Evolutionary conservation across 1,140 invertebrate species (phyloP).

Genomic region (Uloborus diversus): DNA sequence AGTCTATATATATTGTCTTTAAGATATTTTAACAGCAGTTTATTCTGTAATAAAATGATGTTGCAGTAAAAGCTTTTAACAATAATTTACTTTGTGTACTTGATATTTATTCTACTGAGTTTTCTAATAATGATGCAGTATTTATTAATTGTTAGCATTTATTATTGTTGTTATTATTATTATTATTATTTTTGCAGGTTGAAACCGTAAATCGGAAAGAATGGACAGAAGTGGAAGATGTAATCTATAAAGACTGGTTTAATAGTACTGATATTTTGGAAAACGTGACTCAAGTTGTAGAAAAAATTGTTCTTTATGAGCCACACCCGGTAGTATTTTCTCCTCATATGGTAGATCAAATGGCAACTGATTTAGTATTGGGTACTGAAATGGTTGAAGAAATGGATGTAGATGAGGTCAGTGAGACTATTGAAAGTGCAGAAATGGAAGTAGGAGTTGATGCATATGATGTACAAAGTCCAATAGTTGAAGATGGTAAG

Average conservation of each 20-base stretch:
- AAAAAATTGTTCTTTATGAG: constrained; percentile 65
- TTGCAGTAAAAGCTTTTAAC: too few species aligned
- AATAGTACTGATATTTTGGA: constrained; percentile 78
- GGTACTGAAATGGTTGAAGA: constrained; percentile 74
- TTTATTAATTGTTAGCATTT: too few species aligned
- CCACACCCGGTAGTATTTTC: too few species aligned
- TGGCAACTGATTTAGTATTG: too few species aligned
- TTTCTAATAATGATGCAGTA: too few species aligned
- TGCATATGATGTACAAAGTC: constrained; percentile 45
- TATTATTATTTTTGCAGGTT: constrained; percentile 29
- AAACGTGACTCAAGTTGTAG: constrained; percentile 80
- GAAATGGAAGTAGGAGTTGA: constrained; percentile 12
- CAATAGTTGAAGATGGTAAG: constrained; percentile 48
- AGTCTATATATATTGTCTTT: too few species aligned
- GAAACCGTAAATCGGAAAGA: not conserved
- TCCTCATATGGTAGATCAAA: constrained; percentile 67
- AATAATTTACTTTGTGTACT: too few species aligned
- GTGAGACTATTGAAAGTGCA: constrained; percentile 27
- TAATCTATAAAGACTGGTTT: constrained; percentile 79
- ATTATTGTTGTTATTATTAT: constrained; percentile 57
- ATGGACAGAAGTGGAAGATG: constrained; percentile 67
- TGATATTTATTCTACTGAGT: too few species aligned
- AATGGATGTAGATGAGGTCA: constrained; percentile 62
- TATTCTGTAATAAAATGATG: too few species aligned
- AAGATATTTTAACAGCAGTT: too few species aligned